A percentile compares a stretch with the other conserved stretches of the same genome.
phyloP scores from a whole-genome alignment of 2,888 invertebrate species.

The Dorcus parallelipipedus region DNA sequence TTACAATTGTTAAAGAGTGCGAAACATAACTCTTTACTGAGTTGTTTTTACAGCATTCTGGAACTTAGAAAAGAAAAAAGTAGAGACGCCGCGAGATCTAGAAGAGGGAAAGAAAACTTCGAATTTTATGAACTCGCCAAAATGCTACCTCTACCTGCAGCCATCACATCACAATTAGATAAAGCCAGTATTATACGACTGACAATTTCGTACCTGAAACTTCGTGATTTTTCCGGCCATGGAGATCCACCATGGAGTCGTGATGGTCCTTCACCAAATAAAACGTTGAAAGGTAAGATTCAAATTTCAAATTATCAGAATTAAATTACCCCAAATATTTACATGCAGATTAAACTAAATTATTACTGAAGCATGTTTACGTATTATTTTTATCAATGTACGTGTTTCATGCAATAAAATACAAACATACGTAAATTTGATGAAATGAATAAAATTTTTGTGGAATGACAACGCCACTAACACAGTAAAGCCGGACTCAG shows the following conservation, averaged over 20 bases:
- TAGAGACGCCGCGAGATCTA: constrained; percentile 85
- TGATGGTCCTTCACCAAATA: constrained; percentile 73
- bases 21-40: neutral
- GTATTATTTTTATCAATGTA: too few relatives aligned
- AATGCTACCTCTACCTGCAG: constrained; percentile 87
- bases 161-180: constrained; percentile 91
- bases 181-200: constrained; percentile 95
- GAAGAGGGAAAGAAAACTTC: constrained; percentile 92
- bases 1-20: too few relatives aligned
- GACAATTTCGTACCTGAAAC: constrained; percentile 92
- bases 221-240: constrained; percentile 91
- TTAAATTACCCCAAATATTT: too few relatives aligned
- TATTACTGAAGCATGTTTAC: too few relatives aligned
- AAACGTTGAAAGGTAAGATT: constrained; percentile 74
- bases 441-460: neutral
- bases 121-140: constrained; percentile 96
- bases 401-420: neutral
- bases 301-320: too few relatives aligned
- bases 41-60: constrained; percentile 72
- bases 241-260: constrained; percentile 96
- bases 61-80: constrained; percentile 93
- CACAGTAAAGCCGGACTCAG: too few relatives aligned
- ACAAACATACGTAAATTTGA: neutral
- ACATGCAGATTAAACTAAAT: too few relatives aligned
- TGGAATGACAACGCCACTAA: too few relatives aligned